A percentile compares a stretch with the other conserved stretches of the same genome.
Evolutionary conservation across 2,797 vertebrate genomes (phyloP).

Genomic region (Morus bassanus): DNA sequence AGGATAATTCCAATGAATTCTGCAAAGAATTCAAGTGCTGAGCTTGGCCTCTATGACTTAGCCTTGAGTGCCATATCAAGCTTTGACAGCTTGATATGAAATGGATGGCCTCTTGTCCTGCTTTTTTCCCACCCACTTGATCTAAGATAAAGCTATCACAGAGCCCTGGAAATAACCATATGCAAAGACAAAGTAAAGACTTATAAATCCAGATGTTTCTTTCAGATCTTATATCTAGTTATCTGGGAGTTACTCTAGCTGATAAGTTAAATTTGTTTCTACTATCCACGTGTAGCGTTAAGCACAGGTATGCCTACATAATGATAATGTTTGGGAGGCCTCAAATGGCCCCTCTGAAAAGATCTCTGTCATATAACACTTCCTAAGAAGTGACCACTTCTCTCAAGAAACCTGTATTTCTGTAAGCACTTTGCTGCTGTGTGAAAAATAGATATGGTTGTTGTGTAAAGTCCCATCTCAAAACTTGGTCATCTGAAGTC

Average conservation of each 20-base stretch:
- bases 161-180: neutral
- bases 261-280: neutral
- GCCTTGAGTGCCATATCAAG: neutral
- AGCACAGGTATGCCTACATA: neutral
- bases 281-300: neutral
- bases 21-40: neutral
- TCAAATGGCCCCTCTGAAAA: neutral
- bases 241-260: neutral
- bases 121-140: neutral
- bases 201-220: neutral
- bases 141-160: neutral
- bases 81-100: neutral
- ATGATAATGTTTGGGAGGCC: neutral
- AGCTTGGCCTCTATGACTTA: neutral
- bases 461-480: neutral
- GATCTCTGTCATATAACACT: neutral
- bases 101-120: neutral
- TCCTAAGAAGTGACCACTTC: neutral
- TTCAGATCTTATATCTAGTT: neutral
- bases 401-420: neutral
- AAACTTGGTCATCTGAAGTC: neutral
- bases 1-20: neutral
- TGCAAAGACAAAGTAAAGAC: neutral
- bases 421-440: neutral
- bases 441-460: neutral